Evolutionary conservation across 2,888 invertebrate species (phyloP).

Genomic region (Hylaea fasciaria): DNA sequence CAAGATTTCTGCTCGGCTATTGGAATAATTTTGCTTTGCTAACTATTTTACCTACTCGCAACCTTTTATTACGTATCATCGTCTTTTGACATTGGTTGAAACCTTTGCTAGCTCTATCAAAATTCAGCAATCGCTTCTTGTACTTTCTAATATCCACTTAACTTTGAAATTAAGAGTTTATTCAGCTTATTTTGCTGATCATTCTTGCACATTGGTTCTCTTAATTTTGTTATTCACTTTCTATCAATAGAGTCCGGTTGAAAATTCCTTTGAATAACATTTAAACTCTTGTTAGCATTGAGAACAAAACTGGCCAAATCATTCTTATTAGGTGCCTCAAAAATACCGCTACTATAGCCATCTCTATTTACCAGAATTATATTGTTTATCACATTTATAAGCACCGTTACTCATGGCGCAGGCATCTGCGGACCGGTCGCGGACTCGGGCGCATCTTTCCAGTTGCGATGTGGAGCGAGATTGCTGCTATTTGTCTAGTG

Average conservation of each 20-base stretch:
- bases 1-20: slow-evolving; percentile 27
- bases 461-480: slow-evolving; percentile 37
- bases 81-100: neutral
- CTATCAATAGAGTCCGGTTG: neutral
- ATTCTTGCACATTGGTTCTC: neutral
- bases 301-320: neutral
- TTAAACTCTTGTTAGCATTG: neutral
- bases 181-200: neutral
- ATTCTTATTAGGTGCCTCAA: neutral
- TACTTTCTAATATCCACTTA: no score
- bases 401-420: slow-evolving; percentile 16
- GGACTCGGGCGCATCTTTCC: slow-evolving; percentile 37
- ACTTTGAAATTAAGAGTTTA: no score
- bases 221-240: neutral
- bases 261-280: neutral
- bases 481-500: slow-evolving; percentile 61
- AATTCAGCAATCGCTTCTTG: no score
- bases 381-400: slow-evolving; percentile 10
- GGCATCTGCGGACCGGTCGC: slow-evolving; percentile 3
- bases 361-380: slow-evolving; percentile 10
- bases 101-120: neutral
- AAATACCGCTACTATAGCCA: neutral
- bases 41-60: slow-evolving; percentile 13
- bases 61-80: no score
- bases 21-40: slow-evolving; percentile 32